A percentile compares a stretch with the other conserved stretches of the same genome.
Conservation (phyloP, 1,140 invertebrate species). For the Metaphire vulgaris region DNA sequence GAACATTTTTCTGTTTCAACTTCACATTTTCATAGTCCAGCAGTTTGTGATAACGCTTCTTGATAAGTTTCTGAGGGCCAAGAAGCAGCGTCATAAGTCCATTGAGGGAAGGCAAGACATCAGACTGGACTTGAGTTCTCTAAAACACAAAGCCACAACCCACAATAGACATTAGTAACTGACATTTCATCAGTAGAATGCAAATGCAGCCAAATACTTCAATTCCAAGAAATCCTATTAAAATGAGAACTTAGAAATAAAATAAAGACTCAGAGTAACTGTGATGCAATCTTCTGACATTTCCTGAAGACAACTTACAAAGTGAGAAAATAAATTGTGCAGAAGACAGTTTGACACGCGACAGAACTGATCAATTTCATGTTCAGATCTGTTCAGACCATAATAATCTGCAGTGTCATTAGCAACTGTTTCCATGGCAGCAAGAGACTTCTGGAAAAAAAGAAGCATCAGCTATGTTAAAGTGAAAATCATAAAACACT, state of each 20-base stretch:
- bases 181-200: no score
- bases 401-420: conserved; percentile 57
- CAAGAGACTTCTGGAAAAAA: conserved; percentile 36
- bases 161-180: no score
- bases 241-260: no score
- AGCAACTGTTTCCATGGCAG: conserved; percentile 50
- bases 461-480: no score
- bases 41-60: conserved; percentile 61
- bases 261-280: no score
- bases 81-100: conserved; percentile 54
- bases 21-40: conserved; percentile 59
- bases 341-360: conserved; percentile 45
- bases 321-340: conserved; percentile 45
- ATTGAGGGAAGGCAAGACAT: conserved; percentile 56
- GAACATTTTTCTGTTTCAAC: not conserved
- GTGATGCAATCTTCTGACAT: no score
- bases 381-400: conserved; percentile 48
- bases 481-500: no score
- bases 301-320: no score
- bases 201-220: no score
- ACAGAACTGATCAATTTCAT: conserved; percentile 51
- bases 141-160: no score
- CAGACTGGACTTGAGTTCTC: conserved; percentile 45
- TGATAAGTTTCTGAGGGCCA: conserved; percentile 59
- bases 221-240: no score